phyloP scores from a whole-genome alignment of 2,888 invertebrate genomes.

The Neoascia interrupta region DNA sequence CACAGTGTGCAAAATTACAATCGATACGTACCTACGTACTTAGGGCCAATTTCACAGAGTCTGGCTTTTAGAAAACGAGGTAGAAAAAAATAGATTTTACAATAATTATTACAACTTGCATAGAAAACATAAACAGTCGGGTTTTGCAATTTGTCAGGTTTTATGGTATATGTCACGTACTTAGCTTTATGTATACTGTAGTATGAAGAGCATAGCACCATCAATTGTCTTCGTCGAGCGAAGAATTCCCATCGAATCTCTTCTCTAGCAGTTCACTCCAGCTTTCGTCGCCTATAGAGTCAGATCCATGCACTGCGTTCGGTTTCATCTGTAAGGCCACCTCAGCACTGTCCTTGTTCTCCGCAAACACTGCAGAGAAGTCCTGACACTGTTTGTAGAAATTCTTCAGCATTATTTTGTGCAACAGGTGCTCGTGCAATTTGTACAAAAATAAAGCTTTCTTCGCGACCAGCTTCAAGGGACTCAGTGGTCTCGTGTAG shows the following conservation, averaged over 20 bases:
- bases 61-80: too few species aligned
- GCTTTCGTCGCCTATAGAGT: conserved; percentile 67
- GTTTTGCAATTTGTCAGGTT: too few species aligned
- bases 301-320: conserved; percentile 65
- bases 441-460: conserved; percentile 72
- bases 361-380: conserved; percentile 71
- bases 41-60: too few species aligned
- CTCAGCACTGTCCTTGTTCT: conserved; percentile 71
- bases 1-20: too few species aligned
- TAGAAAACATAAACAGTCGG: too few species aligned
- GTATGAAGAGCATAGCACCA: not conserved
- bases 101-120: too few species aligned
- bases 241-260: not conserved
- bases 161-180: too few species aligned
- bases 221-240: not conserved
- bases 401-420: conserved; percentile 72
- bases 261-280: conserved; percentile 63
- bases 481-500: conserved; percentile 70
- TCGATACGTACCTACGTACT: too few species aligned
- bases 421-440: conserved; percentile 73
- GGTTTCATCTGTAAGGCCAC: conserved; percentile 72
- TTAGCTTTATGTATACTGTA: not conserved
- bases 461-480: conserved; percentile 70
- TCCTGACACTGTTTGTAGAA: conserved; percentile 72
- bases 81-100: too few species aligned